Evolutionary conservation across 2,888 invertebrate genomes (phyloP).

Genomic region (Heterodera filipjevi): DNA sequence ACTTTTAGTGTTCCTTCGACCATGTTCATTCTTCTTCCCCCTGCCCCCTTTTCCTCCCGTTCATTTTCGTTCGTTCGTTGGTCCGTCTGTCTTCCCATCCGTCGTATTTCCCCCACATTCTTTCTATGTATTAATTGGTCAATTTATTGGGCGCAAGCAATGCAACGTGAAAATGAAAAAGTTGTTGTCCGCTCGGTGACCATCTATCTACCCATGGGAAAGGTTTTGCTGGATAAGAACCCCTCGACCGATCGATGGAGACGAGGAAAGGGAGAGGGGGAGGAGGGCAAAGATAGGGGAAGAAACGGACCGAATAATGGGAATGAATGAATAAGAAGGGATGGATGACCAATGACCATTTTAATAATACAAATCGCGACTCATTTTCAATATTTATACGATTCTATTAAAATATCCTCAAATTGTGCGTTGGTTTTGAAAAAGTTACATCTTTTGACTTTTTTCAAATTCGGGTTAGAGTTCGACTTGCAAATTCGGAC

Average conservation of each 20-base stretch:
- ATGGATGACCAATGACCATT: too few relatives aligned
- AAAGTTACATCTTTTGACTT: too few relatives aligned
- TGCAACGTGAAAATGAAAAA: neutral
- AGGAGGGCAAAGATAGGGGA: neutral
- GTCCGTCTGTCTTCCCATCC: neutral
- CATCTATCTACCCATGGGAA: neutral
- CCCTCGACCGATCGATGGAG: neutral
- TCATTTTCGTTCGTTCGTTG: neutral
- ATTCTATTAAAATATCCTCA: too few relatives aligned
- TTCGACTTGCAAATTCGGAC: too few relatives aligned
- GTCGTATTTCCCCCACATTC: neutral
- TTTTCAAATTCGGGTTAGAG: too few relatives aligned
- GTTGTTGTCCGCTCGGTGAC: neutral
- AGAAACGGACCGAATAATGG: neutral
- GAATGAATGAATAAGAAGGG: too few relatives aligned
- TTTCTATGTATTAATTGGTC: neutral
- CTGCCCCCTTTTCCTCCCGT: neutral
- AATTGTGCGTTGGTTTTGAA: too few relatives aligned
- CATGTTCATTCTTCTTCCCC: neutral
- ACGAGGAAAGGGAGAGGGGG: neutral
- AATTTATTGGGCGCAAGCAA: neutral
- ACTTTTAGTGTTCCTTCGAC: neutral
- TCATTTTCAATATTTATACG: too few relatives aligned
- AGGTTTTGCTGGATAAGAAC: conserved; percentile 1
- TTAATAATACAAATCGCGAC: too few relatives aligned